Conservation (phyloP, 1,140 invertebrate genomes). For the Cydia splendana region DNA sequence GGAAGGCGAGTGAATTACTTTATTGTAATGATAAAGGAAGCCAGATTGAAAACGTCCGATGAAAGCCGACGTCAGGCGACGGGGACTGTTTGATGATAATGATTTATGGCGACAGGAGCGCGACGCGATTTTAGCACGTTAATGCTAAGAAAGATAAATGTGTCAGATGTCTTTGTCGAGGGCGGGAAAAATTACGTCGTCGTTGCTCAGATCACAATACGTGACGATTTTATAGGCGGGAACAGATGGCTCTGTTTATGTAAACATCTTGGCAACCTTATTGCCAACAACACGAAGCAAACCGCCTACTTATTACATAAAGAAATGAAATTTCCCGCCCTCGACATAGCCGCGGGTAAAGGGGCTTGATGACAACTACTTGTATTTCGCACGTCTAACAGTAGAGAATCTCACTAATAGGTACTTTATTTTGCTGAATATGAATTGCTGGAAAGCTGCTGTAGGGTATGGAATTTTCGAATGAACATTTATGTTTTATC, state of each 20-base stretch:
- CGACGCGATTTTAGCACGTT: constrained; percentile 69
- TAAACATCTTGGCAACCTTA: constrained; percentile 11
- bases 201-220: constrained; percentile 46
- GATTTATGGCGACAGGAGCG: constrained; percentile 74
- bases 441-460: neutral
- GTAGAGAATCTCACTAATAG: neutral
- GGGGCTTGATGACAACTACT: neutral
- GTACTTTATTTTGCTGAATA: neutral
- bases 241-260: constrained; percentile 19
- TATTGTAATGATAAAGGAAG: constrained; percentile 76
- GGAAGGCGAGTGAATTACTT: constrained; percentile 69
- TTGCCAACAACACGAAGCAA: neutral
- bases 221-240: constrained; percentile 18
- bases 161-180: constrained; percentile 51
- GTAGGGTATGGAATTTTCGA: too few relatives aligned
- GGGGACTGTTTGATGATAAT: constrained; percentile 72
- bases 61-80: constrained; percentile 63
- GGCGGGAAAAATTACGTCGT: constrained; percentile 49
- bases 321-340: neutral
- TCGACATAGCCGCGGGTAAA: neutral
- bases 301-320: constrained; percentile 9
- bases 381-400: neutral
- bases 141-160: constrained; percentile 73
- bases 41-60: constrained; percentile 74
- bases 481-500: too few relatives aligned